These are phyloP conservation scores for Laodelphax striatellus DNA, from an alignment of 1,140 invertebrate genomes.

Conservation along the genomic window DNA sequence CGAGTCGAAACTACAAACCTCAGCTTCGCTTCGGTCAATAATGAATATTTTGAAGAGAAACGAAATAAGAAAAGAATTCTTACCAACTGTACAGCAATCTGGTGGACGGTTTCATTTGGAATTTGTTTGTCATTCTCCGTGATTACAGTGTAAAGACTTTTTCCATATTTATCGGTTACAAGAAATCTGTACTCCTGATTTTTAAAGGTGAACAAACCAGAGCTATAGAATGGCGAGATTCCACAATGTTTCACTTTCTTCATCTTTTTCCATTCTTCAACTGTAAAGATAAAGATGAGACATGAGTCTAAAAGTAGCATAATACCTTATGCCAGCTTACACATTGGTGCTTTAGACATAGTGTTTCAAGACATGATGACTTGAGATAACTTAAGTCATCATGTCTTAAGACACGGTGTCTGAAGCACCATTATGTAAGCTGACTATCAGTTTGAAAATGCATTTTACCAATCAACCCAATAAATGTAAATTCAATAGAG, in stretches of 20 bases:
- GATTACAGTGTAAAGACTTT: constrained; percentile 75
- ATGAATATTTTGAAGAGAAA: too few species aligned
- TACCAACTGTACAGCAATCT: constrained; percentile 78
- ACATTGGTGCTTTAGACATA: too few species aligned
- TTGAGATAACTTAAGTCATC: too few species aligned
- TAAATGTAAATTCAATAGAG: too few species aligned
- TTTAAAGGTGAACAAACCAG: constrained; percentile 67
- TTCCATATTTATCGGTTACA: constrained; percentile 84
- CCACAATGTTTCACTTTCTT: constrained; percentile 66
- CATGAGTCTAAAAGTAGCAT: neutral
- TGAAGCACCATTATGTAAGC: too few species aligned
- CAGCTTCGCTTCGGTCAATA: too few species aligned
- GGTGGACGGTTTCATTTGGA: constrained; percentile 59
- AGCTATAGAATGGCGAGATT: constrained; percentile 74
- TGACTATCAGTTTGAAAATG: too few species aligned
- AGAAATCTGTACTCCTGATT: constrained; percentile 76
- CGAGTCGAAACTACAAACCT: too few species aligned
- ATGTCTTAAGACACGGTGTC: too few species aligned
- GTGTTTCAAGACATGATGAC: too few species aligned
- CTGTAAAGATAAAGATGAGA: constrained; percentile 37
- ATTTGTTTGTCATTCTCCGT: constrained; percentile 55
- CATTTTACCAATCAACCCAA: too few species aligned
- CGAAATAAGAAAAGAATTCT: constrained; percentile 26
- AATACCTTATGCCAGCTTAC: too few species aligned
- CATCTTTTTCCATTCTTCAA: constrained; percentile 59